These are phyloP conservation scores for Agrilus mali DNA, from an alignment of 2,888 invertebrate species.

Conservation along the genomic window DNA sequence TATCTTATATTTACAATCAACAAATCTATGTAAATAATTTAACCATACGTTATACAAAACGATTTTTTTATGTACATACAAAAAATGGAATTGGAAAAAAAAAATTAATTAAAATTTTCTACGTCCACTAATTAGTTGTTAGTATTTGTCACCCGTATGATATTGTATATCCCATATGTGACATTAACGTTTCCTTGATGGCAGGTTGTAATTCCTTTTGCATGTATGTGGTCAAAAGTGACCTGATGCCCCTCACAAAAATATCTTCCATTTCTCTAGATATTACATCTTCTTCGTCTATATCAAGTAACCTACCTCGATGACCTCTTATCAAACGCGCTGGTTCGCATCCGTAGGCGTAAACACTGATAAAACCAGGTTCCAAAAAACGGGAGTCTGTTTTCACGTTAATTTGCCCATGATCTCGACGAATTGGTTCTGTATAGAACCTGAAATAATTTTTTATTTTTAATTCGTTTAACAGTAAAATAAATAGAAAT, in stretches of 20 bases:
- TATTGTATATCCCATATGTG: constrained; percentile 76
- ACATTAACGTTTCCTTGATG: constrained; percentile 75
- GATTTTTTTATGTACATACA: no score
- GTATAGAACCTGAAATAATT: constrained; percentile 44
- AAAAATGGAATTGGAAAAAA: no score
- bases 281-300: constrained; percentile 51
- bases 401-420: constrained; percentile 59
- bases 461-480: no score
- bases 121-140: no score
- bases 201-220: constrained; percentile 73
- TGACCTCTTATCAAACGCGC: constrained; percentile 23
- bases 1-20: no score
- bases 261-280: constrained; percentile 75
- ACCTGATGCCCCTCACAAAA: constrained; percentile 70
- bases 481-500: no score
- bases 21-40: no score
- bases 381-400: constrained; percentile 76
- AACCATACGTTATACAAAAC: no score
- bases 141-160: constrained; percentile 53
- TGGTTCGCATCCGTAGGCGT: constrained; percentile 68
- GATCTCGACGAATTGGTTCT: constrained; percentile 52
- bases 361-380: constrained; percentile 74
- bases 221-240: constrained; percentile 69
- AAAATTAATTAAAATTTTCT: no score
- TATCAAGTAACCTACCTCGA: constrained; percentile 21